Evolutionary conservation across 2,888 invertebrate species (phyloP), one percentile per base, ranked within the genome.

Genomic region (Yponomeuta plumbellus): DNA sequence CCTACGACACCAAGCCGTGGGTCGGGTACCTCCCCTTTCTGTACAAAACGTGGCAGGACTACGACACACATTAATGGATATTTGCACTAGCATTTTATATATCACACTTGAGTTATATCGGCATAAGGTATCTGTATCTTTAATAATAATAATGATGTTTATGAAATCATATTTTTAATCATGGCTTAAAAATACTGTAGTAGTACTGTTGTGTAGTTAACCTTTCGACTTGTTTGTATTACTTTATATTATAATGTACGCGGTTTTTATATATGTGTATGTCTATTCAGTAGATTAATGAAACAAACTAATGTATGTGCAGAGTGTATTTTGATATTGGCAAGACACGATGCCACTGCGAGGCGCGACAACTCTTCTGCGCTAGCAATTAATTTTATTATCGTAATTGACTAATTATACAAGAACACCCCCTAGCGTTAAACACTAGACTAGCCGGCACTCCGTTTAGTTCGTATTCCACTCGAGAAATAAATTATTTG

Each of bases 331-430:
- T 85, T 88, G 85, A 86, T 85, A 88, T 80, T 80, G 80, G 81
- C 77, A 79, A 80, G 74, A 80, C 74, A 62, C 52, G 56, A 23
- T 73, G 80, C 76, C 73, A 72, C 68, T 64, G 75, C 72, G 70
- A 72, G 71, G 70, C 70, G 66, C 68, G 67, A 66, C 71, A 68
- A 68, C 71, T 71, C 77, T 74, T 73, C 74, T 74, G 73, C 71
- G 73, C 72, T 70, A 69, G 71, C 67, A 21, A 83, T 85, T 89
- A 86, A 80, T 88, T 84, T 91, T 90, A 91, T 84, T 80, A 92
- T 92, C 92, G 92, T 92, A 92, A 92, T 92, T 92, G 92, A 92
- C 92, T 92, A 92, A 92, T 92, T 92, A 76, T 74, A 69, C 69
- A 65, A 88, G 84, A 86, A 52, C 44, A 81, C 81, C 80, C 88